A percentile compares a stretch with the other conserved stretches of the same genome.
phyloP scores from a whole-genome alignment of 1,140 invertebrate genomes.

The Lethocerus indicus region DNA sequence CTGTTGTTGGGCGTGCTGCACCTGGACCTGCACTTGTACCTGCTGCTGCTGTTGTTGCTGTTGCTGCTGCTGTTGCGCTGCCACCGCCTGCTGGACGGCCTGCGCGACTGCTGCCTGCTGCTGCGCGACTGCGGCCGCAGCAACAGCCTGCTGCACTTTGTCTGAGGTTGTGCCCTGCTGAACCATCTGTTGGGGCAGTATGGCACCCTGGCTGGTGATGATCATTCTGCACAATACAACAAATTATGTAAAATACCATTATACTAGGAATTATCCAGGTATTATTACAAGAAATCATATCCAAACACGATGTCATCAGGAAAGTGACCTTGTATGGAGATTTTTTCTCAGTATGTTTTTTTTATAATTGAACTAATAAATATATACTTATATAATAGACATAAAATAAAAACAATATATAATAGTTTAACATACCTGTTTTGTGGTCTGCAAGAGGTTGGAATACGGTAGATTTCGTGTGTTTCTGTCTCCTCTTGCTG shows the following conservation, averaged over 20 bases:
- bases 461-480: too few species aligned
- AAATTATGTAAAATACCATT: too few species aligned
- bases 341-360: not conserved
- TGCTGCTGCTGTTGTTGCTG: slow-evolving; percentile 22
- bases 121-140: slow-evolving; percentile 13
- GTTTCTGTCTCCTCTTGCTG: too few species aligned
- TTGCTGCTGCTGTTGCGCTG: slow-evolving; percentile 21
- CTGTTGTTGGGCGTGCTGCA: slow-evolving; percentile 24
- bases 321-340: not conserved
- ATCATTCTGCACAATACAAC: slow-evolving; percentile 20
- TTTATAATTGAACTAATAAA: not conserved
- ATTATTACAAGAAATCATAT: too few species aligned
- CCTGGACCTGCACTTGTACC: slow-evolving; percentile 27
- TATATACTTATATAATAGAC: not conserved
- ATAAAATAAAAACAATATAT: not conserved
- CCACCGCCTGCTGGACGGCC: slow-evolving; percentile 15
- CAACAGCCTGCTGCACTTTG: slow-evolving; percentile 14
- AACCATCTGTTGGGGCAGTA: slow-evolving; percentile 21
- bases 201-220: slow-evolving; percentile 18
- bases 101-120: slow-evolving; percentile 20
- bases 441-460: too few species aligned
- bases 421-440: too few species aligned
- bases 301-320: not conserved
- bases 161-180: slow-evolving; percentile 22
- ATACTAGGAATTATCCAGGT: too few species aligned